Evolutionary conservation across 2,888 invertebrate species (phyloP).

Genomic region (Pterobdella sp.): DNA sequence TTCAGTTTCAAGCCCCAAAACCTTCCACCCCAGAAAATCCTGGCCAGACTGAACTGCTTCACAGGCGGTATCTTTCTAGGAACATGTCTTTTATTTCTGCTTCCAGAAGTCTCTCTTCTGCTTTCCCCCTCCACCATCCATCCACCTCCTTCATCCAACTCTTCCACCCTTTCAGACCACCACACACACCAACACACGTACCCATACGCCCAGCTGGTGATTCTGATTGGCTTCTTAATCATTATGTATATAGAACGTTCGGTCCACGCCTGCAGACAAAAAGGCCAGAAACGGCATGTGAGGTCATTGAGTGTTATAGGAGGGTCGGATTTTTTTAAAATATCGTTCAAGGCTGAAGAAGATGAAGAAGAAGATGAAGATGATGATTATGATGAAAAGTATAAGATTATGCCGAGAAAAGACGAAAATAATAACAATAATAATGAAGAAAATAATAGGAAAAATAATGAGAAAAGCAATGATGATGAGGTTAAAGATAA

Average conservation of each 20-base stretch:
- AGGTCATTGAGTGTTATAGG: background rate
- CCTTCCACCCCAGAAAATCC: background rate
- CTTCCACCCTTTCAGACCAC: background rate
- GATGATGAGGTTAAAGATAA: background rate
- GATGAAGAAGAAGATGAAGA: background rate
- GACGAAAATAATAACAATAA: background rate
- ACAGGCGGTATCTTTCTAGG: constrained; percentile 59
- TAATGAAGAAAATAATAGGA: background rate
- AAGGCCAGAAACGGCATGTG: background rate
- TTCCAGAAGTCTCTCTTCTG: constrained; percentile 52
- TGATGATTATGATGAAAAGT: background rate
- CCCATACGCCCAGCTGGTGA: constrained; percentile 12
- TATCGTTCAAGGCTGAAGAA: background rate
- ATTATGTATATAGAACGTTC: constrained; percentile 23
- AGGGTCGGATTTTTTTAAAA: background rate
- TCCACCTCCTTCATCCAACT: background rate
- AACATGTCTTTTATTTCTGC: constrained; percentile 56
- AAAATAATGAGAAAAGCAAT: background rate
- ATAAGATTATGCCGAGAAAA: background rate
- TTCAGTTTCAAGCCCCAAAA: no score
- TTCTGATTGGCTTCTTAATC: constrained; percentile 11
- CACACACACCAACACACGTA: background rate
- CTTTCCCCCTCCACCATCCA: background rate
- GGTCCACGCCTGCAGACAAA: constrained; percentile 21
- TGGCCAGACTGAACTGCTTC: constrained; percentile 52